Conservation (phyloP, 2,113 vertebrate species). For the Cyanistes caeruleus region DNA sequence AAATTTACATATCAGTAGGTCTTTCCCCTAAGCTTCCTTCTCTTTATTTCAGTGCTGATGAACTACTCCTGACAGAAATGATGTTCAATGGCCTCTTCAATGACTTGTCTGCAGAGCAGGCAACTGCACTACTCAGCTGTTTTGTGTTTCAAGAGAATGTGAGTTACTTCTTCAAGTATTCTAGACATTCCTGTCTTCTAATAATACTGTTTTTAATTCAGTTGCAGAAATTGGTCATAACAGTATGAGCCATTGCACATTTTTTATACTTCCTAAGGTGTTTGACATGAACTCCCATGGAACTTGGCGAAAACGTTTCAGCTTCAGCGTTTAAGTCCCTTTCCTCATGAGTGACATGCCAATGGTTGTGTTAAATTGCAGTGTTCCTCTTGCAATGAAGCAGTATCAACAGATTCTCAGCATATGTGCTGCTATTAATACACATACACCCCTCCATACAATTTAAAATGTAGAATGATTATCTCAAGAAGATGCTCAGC, state of each 20-base stretch:
- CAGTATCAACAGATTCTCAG: background rate
- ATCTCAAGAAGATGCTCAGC: background rate
- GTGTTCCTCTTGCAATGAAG: background rate
- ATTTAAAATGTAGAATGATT: background rate
- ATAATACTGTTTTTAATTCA: background rate
- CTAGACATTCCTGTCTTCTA: background rate
- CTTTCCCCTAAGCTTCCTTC: background rate
- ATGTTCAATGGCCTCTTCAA: conserved; percentile 98
- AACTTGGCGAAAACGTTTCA: background rate
- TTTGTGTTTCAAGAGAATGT: conserved; percentile 99
- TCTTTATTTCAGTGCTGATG: conserved; percentile 84
- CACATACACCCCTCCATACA: background rate
- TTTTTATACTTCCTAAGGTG: background rate
- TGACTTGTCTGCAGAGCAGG: conserved; percentile 91
- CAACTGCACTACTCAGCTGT: conserved; percentile 92
- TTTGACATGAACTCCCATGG: background rate
- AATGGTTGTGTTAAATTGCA: background rate
- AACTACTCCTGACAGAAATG: conserved; percentile 97
- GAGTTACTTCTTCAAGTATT: conserved; percentile 16
- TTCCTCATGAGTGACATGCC: background rate
- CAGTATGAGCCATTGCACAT: background rate
- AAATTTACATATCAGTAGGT: background rate
- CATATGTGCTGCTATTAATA: background rate
- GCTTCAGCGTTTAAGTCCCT: background rate
- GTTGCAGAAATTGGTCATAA: background rate